A percentile compares a stretch with the other conserved stretches of the same genome.
phyloP scores from a whole-genome alignment of 2,113 vertebrate species.

The Chroicocephalus ridibundus region DNA sequence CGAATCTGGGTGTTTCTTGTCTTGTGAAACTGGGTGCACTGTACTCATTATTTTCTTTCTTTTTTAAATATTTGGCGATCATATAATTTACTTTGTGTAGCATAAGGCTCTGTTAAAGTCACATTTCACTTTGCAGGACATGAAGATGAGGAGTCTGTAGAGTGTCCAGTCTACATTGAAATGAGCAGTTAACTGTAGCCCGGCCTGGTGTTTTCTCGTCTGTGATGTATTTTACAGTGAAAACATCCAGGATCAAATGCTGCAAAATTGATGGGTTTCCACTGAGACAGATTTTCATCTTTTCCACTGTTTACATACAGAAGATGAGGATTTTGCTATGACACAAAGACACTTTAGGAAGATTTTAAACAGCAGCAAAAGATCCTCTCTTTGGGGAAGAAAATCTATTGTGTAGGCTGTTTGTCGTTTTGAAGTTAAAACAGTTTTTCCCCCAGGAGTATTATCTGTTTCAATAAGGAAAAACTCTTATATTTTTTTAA shows the following conservation, averaged over 20 bases:
- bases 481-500: neutral
- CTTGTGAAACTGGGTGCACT: neutral
- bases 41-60: neutral
- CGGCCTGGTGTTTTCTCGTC: neutral
- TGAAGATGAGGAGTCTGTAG: neutral
- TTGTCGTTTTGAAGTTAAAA: conserved; percentile 28
- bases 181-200: neutral
- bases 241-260: neutral
- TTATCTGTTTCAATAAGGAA: neutral
- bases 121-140: neutral
- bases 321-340: neutral
- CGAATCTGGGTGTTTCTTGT: neutral
- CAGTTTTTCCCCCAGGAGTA: neutral
- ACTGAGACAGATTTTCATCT: neutral
- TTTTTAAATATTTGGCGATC: neutral
- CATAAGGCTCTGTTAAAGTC: neutral
- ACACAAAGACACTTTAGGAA: neutral
- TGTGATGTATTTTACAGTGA: neutral
- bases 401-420: neutral
- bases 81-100: neutral
- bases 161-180: neutral
- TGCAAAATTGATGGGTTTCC: neutral
- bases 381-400: neutral
- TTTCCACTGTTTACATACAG: neutral
- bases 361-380: neutral